Conservation (phyloP, 1,140 invertebrate species). For the Drosophila mojavensis region DNA sequence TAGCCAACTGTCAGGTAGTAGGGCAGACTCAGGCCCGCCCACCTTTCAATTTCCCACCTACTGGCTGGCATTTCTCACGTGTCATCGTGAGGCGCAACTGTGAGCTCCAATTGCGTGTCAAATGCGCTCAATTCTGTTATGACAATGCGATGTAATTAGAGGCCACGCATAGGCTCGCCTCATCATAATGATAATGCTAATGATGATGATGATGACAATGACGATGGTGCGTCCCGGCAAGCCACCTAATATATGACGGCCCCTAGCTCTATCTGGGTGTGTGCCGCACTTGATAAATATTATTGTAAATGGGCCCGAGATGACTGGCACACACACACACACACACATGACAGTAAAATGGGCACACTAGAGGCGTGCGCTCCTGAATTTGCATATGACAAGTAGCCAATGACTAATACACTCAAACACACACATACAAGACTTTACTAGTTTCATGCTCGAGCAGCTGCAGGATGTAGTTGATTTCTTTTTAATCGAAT, state of each 20-base stretch:
- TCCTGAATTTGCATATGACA: conserved; percentile 32
- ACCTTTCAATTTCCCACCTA: not conserved
- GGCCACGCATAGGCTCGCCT: conserved; percentile 72
- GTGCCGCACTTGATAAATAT: conserved; percentile 52
- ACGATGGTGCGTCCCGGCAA: not conserved
- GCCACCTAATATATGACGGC: conserved; percentile 37
- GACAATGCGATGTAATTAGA: conserved; percentile 81
- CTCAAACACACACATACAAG: not conserved
- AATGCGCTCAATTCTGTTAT: conserved; percentile 82
- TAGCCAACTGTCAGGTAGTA: not conserved
- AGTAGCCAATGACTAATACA: conserved; percentile 29
- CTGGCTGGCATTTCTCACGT: conserved; percentile 67
- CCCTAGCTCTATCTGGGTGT: conserved; percentile 41
- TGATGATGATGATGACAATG: conserved; percentile 10
- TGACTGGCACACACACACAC: conserved; percentile 14
- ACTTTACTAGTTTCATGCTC: no score
- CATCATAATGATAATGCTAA: conserved; percentile 14
- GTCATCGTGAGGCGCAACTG: conserved; percentile 60
- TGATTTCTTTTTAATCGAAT: no score
- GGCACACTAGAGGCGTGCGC: not conserved
- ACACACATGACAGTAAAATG: conserved; percentile 10
- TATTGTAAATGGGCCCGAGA: conserved; percentile 42
- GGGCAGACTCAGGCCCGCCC: not conserved
- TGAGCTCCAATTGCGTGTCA: conserved; percentile 74
- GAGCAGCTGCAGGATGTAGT: no score